These are phyloP conservation scores for Elachura formosa DNA, from an alignment of 2,113 vertebrate genomes.

Conservation along the genomic window DNA sequence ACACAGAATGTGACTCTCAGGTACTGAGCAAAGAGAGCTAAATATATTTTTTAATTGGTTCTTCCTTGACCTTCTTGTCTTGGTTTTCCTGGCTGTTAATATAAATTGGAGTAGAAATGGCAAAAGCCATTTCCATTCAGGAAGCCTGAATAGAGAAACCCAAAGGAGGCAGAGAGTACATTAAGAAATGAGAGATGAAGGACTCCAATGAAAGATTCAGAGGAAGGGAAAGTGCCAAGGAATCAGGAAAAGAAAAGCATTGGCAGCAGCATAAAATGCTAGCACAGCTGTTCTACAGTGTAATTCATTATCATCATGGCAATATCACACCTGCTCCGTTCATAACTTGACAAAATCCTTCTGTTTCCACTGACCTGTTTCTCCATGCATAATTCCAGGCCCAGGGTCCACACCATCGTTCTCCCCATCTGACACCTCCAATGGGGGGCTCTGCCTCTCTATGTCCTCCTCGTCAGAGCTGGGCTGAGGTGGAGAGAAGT, in stretches of 20 bases:
- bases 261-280: neutral
- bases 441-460: constrained; percentile 82
- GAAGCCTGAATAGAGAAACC: neutral
- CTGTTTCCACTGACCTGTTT: constrained; percentile 76
- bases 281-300: neutral
- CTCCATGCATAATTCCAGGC: constrained; percentile 79
- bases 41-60: neutral
- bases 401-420: constrained; percentile 79
- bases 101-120: neutral
- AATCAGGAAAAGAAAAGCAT: neutral
- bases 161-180: neutral
- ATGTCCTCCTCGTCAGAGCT: constrained; percentile 94
- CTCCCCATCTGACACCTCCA: constrained; percentile 96
- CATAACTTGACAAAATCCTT: neutral
- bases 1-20: neutral
- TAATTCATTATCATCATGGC: neutral
- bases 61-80: neutral
- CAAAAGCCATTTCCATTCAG: neutral
- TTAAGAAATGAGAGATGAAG: neutral
- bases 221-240: neutral
- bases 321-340: neutral
- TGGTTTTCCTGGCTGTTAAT: neutral
- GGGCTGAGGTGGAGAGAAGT: constrained; percentile 78
- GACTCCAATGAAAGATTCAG: neutral
- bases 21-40: neutral